Evolutionary conservation across 2,888 invertebrate genomes (phyloP).

Genomic region (Venusia cambrica): DNA sequence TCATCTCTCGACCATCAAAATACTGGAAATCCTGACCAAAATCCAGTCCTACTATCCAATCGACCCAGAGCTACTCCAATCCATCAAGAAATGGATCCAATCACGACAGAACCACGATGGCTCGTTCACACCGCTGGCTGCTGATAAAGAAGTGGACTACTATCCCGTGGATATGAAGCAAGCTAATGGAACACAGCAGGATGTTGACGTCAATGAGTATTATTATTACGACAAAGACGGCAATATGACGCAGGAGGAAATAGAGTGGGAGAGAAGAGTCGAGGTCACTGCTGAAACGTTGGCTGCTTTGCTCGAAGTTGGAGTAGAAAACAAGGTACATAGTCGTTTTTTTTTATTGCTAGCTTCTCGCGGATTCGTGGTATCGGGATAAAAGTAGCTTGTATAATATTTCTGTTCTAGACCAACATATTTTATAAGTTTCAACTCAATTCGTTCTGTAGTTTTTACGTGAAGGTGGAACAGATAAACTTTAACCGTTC

Average conservation of each 20-base stretch:
- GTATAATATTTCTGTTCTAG: too few relatives aligned
- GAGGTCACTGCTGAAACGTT: constrained; percentile 84
- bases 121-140: constrained; percentile 80
- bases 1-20: constrained; percentile 81
- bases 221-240: constrained; percentile 76
- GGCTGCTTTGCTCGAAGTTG: constrained; percentile 81
- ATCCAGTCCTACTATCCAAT: constrained; percentile 83
- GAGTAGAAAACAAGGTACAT: constrained; percentile 79
- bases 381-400: too few relatives aligned
- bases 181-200: constrained; percentile 53
- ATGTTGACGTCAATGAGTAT: constrained; percentile 69
- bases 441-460: too few relatives aligned
- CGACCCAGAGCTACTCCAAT: constrained; percentile 81
- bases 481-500: too few relatives aligned
- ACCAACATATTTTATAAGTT: too few relatives aligned
- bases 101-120: constrained; percentile 81
- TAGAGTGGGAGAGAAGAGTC: constrained; percentile 78
- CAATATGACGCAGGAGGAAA: constrained; percentile 71
- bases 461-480: too few relatives aligned
- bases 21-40: constrained; percentile 81
- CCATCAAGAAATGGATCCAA: constrained; percentile 83
- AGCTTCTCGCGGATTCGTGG: too few relatives aligned
- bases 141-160: constrained; percentile 79
- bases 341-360: too few relatives aligned
- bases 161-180: constrained; percentile 66